These are phyloP conservation scores for Philaenus spumarius DNA, from an alignment of 1,140 invertebrate species.

Conservation along the genomic window DNA sequence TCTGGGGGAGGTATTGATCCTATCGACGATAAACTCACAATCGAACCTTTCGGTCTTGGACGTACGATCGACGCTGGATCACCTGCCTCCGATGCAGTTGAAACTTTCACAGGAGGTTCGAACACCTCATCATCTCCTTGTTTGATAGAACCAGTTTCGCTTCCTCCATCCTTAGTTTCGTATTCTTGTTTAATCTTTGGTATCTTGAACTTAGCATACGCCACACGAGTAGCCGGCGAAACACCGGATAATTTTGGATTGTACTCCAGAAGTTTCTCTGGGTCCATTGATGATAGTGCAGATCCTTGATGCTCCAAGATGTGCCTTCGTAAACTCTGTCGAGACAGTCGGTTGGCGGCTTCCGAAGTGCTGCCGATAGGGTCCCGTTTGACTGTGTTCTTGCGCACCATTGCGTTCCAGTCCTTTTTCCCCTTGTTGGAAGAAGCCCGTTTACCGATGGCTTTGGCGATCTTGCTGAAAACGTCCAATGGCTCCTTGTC, in stretches of 20 bases:
- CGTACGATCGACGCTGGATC: constrained; percentile 22
- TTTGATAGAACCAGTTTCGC: constrained; percentile 5
- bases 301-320: constrained; percentile 52
- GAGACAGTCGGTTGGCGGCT: constrained; percentile 47
- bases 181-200: constrained; percentile 53
- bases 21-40: constrained; percentile 14
- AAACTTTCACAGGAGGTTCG: background rate
- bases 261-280: constrained; percentile 63
- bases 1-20: too few relatives aligned
- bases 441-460: constrained; percentile 55
- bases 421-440: constrained; percentile 71
- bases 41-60: constrained; percentile 27
- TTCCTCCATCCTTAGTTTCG: constrained; percentile 34
- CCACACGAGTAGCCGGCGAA: constrained; percentile 64
- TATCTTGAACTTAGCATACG: constrained; percentile 80
- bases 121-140: constrained; percentile 21
- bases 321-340: constrained; percentile 59
- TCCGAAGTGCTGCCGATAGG: constrained; percentile 70
- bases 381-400: constrained; percentile 57
- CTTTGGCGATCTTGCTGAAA: constrained; percentile 70
- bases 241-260: constrained; percentile 70
- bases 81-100: constrained; percentile 14
- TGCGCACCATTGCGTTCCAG: constrained; percentile 74
- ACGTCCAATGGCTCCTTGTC: constrained; percentile 66
- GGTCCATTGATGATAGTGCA: too few relatives aligned